These are phyloP conservation scores for Periophthalmus magnuspinnatus DNA, from an alignment of 2,797 vertebrate genomes.

Conservation along the genomic window DNA sequence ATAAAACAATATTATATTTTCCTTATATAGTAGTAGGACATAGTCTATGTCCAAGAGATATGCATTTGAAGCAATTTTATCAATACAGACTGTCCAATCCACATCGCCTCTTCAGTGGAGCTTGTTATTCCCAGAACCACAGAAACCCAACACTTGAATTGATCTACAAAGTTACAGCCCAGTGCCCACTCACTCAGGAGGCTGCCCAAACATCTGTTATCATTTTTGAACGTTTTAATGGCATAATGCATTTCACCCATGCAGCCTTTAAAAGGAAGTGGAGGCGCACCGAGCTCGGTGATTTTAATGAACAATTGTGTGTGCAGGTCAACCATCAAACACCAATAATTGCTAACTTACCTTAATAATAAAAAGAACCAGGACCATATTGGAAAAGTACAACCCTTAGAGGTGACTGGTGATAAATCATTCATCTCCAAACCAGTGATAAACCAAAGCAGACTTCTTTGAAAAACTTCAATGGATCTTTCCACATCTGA, in stretches of 20 bases:
- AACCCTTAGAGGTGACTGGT: slow-evolving; percentile 20
- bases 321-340: slow-evolving; percentile 73
- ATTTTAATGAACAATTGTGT: slow-evolving; percentile 57
- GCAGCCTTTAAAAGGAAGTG: slow-evolving; percentile 47
- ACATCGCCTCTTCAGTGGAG: slow-evolving; percentile 17
- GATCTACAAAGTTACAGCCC: slow-evolving; percentile 19
- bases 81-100: slow-evolving; percentile 18
- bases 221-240: slow-evolving; percentile 63
- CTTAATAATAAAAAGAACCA: slow-evolving; percentile 14
- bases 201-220: slow-evolving; percentile 65
- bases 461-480: slow-evolving; percentile 12
- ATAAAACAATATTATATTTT: not conserved
- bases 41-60: slow-evolving; percentile 34
- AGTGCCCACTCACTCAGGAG: slow-evolving; percentile 22
- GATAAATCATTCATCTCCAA: slow-evolving; percentile 33
- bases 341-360: slow-evolving; percentile 49
- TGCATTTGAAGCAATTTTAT: slow-evolving; percentile 23
- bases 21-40: no score
- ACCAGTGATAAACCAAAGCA: slow-evolving; percentile 31
- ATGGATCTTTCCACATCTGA: slow-evolving; percentile 6
- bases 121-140: slow-evolving; percentile 25
- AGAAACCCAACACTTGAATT: slow-evolving; percentile 9
- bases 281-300: slow-evolving; percentile 54
- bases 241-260: slow-evolving; percentile 56
- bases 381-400: slow-evolving; percentile 33